phyloP scores from a whole-genome alignment of 1,140 invertebrate species.

The Aplysia californica region DNA sequence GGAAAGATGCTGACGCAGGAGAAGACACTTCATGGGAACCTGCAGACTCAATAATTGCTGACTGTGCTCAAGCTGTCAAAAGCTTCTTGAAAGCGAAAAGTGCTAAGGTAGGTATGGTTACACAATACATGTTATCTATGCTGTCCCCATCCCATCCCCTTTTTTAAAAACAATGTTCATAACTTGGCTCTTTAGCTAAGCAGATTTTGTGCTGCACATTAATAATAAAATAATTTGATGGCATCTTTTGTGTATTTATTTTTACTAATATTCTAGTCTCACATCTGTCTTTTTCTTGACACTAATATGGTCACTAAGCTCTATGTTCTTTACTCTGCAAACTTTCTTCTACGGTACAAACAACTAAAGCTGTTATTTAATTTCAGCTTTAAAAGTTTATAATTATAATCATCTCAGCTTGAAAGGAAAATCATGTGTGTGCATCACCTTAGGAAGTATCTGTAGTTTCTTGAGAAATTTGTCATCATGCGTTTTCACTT shows the following conservation, averaged over 20 bases:
- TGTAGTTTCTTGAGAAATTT: too few species aligned
- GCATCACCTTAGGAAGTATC: too few species aligned
- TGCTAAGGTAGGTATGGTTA: background rate
- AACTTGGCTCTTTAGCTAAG: background rate
- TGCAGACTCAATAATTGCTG: background rate
- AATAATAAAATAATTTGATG: background rate
- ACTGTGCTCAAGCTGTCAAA: slow-evolving; percentile 20
- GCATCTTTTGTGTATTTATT: background rate
- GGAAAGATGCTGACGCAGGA: slow-evolving; percentile 14
- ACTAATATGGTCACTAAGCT: too few species aligned
- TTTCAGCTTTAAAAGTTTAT: too few species aligned
- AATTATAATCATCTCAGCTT: too few species aligned
- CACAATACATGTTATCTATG: background rate
- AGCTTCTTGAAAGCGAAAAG: slow-evolving; percentile 4
- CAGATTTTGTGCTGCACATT: background rate
- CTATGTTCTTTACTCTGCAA: too few species aligned
- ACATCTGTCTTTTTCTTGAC: too few species aligned
- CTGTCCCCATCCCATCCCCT: background rate
- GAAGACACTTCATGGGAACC: slow-evolving; percentile 23
- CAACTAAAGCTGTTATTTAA: too few species aligned
- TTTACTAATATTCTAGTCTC: background rate
- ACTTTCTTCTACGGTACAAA: too few species aligned
- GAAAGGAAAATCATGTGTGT: too few species aligned
- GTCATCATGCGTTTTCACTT: too few species aligned
- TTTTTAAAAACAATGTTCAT: background rate